Evolutionary conservation across 1,140 invertebrate species (phyloP).

Genomic region (Nylanderia fulva): DNA sequence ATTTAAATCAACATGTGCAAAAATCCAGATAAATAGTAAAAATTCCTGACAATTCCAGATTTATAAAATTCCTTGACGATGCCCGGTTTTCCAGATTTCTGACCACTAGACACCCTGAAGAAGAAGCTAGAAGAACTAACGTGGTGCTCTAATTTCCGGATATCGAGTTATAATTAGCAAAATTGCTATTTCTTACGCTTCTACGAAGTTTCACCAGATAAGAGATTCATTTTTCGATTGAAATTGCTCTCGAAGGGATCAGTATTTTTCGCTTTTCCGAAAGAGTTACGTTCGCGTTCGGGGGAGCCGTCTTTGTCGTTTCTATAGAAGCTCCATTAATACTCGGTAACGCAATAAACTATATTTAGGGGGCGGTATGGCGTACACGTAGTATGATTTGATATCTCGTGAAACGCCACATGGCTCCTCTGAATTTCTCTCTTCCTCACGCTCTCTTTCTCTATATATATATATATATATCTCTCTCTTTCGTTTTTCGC

Average conservation of each 20-base stretch:
- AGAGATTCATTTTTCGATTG: neutral
- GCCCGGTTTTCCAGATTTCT: too few relatives aligned
- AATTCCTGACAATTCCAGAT: too few relatives aligned
- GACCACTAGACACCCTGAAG: too few relatives aligned
- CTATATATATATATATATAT: too few relatives aligned
- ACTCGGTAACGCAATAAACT: slow-evolving; percentile 85
- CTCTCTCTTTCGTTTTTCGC: slow-evolving; percentile 53
- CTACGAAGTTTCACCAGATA: neutral
- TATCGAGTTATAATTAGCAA: neutral
- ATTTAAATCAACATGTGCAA: too few relatives aligned
- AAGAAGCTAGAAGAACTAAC: neutral
- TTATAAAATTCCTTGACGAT: too few relatives aligned
- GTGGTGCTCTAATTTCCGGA: neutral
- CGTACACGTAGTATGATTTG: slow-evolving; percentile 82
- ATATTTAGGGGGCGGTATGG: slow-evolving; percentile 83
- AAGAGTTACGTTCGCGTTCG: slow-evolving; percentile 47
- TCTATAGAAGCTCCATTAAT: slow-evolving; percentile 83
- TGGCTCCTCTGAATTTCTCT: slow-evolving; percentile 79
- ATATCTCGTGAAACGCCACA: slow-evolving; percentile 84
- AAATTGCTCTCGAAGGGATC: neutral
- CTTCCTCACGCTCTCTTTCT: slow-evolving; percentile 63
- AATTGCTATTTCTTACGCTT: neutral
- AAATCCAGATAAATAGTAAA: too few relatives aligned
- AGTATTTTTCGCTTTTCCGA: slow-evolving; percentile 64
- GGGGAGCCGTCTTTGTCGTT: slow-evolving; percentile 73